Conservation (phyloP, 2,113 vertebrate genomes). For the Heterotilapia buettikoferi region DNA sequence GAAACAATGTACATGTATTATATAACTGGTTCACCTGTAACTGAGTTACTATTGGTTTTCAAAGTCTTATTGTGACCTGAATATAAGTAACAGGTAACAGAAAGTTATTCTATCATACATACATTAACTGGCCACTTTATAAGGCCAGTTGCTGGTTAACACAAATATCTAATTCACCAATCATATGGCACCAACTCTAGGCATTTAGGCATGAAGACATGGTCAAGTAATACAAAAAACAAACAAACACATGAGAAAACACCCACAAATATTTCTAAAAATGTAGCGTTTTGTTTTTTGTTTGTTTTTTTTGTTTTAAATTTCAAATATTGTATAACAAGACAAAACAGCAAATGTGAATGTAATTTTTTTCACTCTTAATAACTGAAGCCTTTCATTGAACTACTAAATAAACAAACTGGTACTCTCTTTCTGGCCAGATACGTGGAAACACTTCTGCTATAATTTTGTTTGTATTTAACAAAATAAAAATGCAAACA, state of each 20-base stretch:
- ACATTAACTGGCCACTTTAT: neutral
- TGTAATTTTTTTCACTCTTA: neutral
- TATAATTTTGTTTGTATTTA: neutral
- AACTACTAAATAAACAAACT: neutral
- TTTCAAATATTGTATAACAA: neutral
- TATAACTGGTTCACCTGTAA: neutral
- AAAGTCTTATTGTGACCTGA: neutral
- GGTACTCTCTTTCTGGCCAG: neutral
- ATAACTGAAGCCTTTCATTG: neutral
- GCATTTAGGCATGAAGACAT: neutral
- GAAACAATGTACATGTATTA: neutral
- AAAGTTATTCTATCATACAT: neutral
- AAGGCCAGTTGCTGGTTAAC: fast-evolving
- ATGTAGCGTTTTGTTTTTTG: fast-evolving
- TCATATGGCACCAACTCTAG: neutral
- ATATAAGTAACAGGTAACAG: neutral
- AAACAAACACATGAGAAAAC: neutral
- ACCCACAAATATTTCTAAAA: neutral
- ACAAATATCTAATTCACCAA: fast-evolving
- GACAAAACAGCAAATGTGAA: neutral
- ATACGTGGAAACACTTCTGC: neutral
- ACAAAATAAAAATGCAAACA: neutral
- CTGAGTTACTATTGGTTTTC: neutral
- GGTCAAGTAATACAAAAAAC: neutral
- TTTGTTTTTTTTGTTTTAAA: neutral